Conservation (phyloP, 2,888 invertebrate species). For the Theodoxus fluviatilis region DNA sequence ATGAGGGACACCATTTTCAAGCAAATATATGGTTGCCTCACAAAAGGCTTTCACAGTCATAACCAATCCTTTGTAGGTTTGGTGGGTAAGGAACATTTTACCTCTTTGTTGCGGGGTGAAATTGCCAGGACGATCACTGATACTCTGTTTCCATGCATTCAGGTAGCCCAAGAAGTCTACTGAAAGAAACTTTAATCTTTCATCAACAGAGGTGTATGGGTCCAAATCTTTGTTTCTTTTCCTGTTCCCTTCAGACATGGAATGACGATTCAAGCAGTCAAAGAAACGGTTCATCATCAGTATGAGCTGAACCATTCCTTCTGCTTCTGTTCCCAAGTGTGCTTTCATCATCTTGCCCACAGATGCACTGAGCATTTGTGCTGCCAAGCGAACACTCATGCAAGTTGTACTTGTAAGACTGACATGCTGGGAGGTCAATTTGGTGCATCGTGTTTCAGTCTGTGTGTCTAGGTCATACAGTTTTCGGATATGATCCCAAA, state of each 20-base stretch:
- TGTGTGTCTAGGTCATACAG: neutral
- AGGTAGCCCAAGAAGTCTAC: conserved; percentile 6
- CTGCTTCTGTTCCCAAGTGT: too few species aligned
- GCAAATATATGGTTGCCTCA: neutral
- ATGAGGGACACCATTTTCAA: conserved; percentile 18
- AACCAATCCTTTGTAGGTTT: conserved; percentile 16
- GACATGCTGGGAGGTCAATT: neutral
- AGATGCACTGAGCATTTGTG: too few species aligned
- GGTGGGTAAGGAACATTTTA: conserved; percentile 24
- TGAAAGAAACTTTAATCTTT: neutral
- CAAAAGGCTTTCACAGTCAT: conserved; percentile 15
- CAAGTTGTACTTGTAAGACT: too few species aligned
- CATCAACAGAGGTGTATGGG: neutral
- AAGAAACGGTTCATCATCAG: too few species aligned
- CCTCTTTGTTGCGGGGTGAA: neutral
- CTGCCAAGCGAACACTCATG: too few species aligned
- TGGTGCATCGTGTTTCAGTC: neutral
- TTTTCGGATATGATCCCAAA: neutral
- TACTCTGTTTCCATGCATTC: neutral
- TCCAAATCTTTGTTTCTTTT: too few species aligned
- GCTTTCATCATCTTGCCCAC: too few species aligned
- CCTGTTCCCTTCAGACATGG: too few species aligned
- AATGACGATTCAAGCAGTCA: too few species aligned
- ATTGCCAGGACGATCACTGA: neutral
- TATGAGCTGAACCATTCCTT: too few species aligned